Base-by-base conservation (phyloP, 2,888 invertebrate species). In the Meloe dianella region DNA sequence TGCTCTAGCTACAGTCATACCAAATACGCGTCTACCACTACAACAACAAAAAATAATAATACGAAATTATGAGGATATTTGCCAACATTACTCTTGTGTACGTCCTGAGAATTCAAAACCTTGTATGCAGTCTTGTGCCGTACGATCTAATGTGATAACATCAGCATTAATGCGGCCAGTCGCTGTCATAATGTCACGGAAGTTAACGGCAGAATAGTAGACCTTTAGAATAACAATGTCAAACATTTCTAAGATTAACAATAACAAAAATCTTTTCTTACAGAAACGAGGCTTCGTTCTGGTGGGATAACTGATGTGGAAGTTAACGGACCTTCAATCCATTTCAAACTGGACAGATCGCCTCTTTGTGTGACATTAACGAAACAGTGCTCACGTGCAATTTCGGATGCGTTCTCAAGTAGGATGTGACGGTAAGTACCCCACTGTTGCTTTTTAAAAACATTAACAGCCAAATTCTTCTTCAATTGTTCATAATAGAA, bases 121-220 rank as follows among this genome's bases (percentile, higher is more conserved):
- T 72, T 90, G 86, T 0, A 90, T 87, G 74, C 88, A 89, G 71
- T 89, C 90, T 73, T 93, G 89, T 10, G 87, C 85, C 27, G 88
- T 78, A n/a, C 91, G 85, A 0, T 86, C 87, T 32, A 87, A 86
- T 0, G 92, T 92, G 0, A 94, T 89, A 0, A 93, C 89, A 80
- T 97, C 97, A 0, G 90, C 89, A 8, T 93, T 90, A 7, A 98
- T 87, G 78, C 95, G 95, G 1, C 96, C 97, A 0, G 94, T 94
- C 0, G 96, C 94, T 1, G 94, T 86, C 97, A 97, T 97, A 0
- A 97, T 86, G 82, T 98, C 97, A 77, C 95, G 90, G 89, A 97
- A 97, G 84, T 98, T 98, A 14, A 98, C 81, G 0, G 96, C 89
- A 0, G 94, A 84, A 78, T 92, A 95, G 76, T 90, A 87, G 10